A percentile compares a stretch with the other conserved stretches of the same genome.
These are phyloP conservation scores for Forficula auricularia DNA, from an alignment of 1,140 invertebrate species.

Conservation along the genomic window DNA sequence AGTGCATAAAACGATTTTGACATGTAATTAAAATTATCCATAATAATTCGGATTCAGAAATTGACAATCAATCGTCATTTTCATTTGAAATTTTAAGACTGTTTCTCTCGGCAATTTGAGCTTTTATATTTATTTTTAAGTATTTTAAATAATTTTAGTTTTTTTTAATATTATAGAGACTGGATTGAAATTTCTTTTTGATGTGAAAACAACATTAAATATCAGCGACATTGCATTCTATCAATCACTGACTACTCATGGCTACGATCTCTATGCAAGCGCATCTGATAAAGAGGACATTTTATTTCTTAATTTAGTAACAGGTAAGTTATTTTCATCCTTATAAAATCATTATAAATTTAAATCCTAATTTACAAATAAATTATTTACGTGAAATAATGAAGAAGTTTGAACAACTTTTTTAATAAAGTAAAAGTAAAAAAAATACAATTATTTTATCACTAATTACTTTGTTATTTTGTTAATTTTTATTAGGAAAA, in stretches of 20 bases:
- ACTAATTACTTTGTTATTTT: background rate
- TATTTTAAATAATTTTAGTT: background rate
- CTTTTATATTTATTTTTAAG: conserved; percentile 1
- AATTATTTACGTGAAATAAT: conserved; percentile 4
- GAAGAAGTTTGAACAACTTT: no score
- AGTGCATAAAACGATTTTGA: no score
- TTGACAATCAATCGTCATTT: no score
- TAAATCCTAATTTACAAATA: background rate
- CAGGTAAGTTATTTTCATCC: conserved; percentile 36
- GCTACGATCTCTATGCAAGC: conserved; percentile 59
- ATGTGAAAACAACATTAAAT: conserved; percentile 58
- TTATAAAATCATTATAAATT: background rate
- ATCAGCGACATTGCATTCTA: conserved; percentile 64
- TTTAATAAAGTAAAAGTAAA: background rate
- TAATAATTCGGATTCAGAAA: no score
- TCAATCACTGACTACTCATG: conserved; percentile 51
- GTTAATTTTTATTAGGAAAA: conserved; percentile 33
- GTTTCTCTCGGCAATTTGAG: no score
- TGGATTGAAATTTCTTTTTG: conserved; percentile 52
- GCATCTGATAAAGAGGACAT: conserved; percentile 57
- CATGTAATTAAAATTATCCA: no score
- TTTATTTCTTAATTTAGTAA: conserved; percentile 52
- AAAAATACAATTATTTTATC: background rate
- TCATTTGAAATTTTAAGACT: no score
- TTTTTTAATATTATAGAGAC: conserved; percentile 29